These are phyloP conservation scores for Tauraco hartlaubi DNA, from an alignment of 2,797 vertebrate genomes.

Conservation along the genomic window DNA sequence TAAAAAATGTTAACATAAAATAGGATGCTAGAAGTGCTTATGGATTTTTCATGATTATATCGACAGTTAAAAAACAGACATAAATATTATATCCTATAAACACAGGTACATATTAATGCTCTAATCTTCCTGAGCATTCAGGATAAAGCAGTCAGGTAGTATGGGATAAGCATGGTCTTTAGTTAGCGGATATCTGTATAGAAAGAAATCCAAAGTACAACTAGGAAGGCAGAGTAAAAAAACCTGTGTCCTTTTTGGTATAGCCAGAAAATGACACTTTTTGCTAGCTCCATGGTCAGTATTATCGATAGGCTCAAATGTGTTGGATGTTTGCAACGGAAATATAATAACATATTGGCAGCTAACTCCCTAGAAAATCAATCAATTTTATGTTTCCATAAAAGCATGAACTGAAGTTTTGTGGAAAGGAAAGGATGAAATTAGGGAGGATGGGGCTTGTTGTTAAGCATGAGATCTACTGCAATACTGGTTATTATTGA, in stretches of 20 bases:
- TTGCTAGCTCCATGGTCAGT: not conserved
- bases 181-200: not conserved
- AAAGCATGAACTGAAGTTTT: not conserved
- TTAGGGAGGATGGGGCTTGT: not conserved
- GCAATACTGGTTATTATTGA: not conserved
- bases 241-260: not conserved
- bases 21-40: not conserved
- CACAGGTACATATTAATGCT: not conserved
- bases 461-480: not conserved
- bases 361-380: not conserved
- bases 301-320: not conserved
- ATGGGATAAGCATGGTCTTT: not conserved
- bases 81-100: not conserved
- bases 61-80: not conserved
- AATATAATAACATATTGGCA: not conserved
- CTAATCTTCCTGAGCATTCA: not conserved
- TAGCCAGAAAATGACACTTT: not conserved
- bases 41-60: not conserved
- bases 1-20: not conserved
- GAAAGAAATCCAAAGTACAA: not conserved
- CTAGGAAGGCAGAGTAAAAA: not conserved
- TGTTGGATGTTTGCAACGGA: not conserved
- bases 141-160: not conserved
- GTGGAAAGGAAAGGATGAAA: not conserved
- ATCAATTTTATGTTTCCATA: not conserved